These are phyloP conservation scores for Campylorhamphus procurvoides DNA, from an alignment of 2,113 vertebrate genomes.

Conservation along the genomic window DNA sequence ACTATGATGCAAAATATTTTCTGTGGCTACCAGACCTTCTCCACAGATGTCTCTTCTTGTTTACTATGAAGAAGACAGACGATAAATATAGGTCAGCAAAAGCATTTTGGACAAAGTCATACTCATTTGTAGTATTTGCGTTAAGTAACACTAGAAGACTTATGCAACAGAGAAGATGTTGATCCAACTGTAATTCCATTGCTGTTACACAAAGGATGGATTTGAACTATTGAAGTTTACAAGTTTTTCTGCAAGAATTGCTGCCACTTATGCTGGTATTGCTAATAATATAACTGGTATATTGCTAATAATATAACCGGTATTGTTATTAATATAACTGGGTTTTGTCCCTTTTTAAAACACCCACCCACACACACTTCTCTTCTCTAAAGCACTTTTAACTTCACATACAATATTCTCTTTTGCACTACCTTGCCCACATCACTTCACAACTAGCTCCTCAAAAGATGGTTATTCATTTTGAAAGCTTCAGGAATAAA, in stretches of 20 bases:
- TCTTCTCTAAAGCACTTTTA: not conserved
- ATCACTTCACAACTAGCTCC: not conserved
- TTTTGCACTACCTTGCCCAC: not conserved
- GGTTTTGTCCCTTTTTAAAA: not conserved
- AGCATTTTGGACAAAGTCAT: not conserved
- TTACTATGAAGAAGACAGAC: not conserved
- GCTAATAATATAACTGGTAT: not conserved
- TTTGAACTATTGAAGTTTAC: not conserved
- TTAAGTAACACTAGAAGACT: not conserved
- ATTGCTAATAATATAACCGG: not conserved
- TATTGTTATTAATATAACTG: not conserved
- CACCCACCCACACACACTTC: not conserved
- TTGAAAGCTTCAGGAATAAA: constrained; percentile 13
- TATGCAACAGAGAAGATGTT: not conserved
- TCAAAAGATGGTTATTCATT: not conserved
- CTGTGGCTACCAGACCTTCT: constrained; percentile 8
- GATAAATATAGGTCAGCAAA: constrained; percentile 26
- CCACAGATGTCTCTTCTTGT: constrained; percentile 4
- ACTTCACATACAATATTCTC: not conserved
- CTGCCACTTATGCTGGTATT: not conserved
- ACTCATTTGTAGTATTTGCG: not conserved
- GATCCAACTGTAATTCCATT: not conserved
- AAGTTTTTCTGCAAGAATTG: not conserved
- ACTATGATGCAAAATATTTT: not conserved
- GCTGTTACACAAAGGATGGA: not conserved